A percentile compares a stretch with the other conserved stretches of the same genome.
phyloP scores from a whole-genome alignment of 2,797 vertebrate genomes.

The Sciurus carolinensis region DNA sequence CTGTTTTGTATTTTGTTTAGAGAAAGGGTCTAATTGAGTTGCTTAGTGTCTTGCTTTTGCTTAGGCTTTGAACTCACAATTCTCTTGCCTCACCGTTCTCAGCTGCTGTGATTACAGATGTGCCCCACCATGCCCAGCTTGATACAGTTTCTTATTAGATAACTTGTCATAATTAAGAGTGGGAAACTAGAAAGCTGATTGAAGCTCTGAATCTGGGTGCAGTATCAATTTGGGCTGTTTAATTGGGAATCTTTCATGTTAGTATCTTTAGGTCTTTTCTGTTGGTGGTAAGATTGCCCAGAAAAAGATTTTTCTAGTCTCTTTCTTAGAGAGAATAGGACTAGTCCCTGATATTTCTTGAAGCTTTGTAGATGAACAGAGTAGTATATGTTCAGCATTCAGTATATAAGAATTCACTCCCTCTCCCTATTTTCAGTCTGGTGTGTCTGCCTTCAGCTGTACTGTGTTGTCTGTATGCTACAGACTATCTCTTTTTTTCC shows the following conservation, averaged over 20 bases:
- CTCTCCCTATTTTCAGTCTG: background rate
- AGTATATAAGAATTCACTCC: background rate
- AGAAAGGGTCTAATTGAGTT: too few relatives aligned
- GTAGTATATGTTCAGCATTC: too few relatives aligned
- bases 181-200: background rate
- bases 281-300: background rate
- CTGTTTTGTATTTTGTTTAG: too few relatives aligned
- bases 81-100: too few relatives aligned
- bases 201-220: background rate
- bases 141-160: background rate
- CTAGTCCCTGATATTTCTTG: background rate
- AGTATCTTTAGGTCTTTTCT: background rate
- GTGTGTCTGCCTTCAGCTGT: background rate
- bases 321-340: background rate
- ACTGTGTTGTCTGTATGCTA: background rate
- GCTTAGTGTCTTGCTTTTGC: too few relatives aligned
- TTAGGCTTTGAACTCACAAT: too few relatives aligned
- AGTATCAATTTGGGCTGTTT: background rate
- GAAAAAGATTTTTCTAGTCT: background rate
- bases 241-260: background rate
- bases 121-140: background rate
- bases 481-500: background rate
- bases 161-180: background rate
- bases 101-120: too few relatives aligned
- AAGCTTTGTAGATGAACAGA: background rate